A percentile compares a stretch with the other conserved stretches of the same genome.
These are phyloP conservation scores for Heteronetta atricapilla DNA, from an alignment of 2,113 vertebrate genomes.

Conservation along the genomic window DNA sequence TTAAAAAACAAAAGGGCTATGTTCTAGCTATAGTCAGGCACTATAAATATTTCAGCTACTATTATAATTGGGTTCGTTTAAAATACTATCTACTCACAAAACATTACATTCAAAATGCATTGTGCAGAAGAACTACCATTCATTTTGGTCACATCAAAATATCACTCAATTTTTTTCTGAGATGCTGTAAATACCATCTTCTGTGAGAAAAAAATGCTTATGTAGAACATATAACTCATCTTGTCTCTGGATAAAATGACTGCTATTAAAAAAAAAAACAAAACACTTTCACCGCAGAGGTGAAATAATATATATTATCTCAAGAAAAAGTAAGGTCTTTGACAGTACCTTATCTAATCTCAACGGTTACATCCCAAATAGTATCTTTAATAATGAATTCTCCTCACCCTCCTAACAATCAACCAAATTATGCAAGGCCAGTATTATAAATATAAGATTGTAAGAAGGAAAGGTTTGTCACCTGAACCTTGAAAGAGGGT, in stretches of 20 bases:
- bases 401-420: neutral
- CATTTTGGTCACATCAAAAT: constrained; percentile 39
- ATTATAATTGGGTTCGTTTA: constrained; percentile 40
- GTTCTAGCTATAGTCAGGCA: neutral
- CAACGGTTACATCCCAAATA: neutral
- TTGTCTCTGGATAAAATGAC: constrained; percentile 15
- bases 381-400: neutral
- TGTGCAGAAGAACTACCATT: constrained; percentile 5
- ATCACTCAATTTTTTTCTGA: neutral
- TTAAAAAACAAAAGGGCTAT: neutral
- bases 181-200: neutral
- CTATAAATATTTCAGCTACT: constrained; percentile 35
- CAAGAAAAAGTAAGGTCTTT: neutral
- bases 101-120: neutral
- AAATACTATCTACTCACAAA: constrained; percentile 22
- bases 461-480: neutral
- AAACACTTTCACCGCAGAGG: neutral
- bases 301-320: neutral
- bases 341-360: neutral
- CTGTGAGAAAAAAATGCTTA: neutral
- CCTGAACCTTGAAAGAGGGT: neutral
- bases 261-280: constrained; percentile 4
- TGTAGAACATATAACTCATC: constrained; percentile 17
- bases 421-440: neutral
- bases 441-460: neutral